A percentile compares a stretch with the other conserved stretches of the same genome.
Conservation (phyloP, 2,888 invertebrate species). For the Chrysotoxum bicinctum region DNA sequence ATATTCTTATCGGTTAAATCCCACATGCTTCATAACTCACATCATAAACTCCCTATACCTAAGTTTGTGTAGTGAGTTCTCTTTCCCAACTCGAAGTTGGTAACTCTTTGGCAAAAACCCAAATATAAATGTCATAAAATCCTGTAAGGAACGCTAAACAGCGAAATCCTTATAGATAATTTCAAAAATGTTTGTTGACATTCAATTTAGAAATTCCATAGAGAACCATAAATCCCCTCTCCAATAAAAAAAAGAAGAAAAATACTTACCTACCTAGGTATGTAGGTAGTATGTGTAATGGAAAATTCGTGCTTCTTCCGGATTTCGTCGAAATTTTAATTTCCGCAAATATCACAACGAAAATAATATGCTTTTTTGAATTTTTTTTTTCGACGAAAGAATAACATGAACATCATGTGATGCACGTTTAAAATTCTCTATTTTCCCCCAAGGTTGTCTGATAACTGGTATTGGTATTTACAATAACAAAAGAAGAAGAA, state of each 20-base stretch:
- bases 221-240: background rate
- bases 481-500: background rate
- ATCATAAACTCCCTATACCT: too few species aligned
- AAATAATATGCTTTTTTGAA: background rate
- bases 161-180: background rate
- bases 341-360: constrained; percentile 41
- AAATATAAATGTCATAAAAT: background rate
- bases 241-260: background rate
- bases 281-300: background rate
- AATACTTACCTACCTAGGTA: background rate
- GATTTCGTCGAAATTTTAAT: constrained; percentile 40
- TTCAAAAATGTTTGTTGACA: constrained; percentile 3
- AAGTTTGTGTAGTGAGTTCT: too few species aligned
- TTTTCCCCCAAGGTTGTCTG: constrained; percentile 14
- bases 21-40: too few species aligned
- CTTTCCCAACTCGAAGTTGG: too few species aligned
- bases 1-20: too few species aligned
- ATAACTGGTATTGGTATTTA: background rate
- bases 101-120: too few species aligned
- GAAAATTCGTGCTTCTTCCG: constrained; percentile 26
- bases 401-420: background rate
- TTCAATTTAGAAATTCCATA: constrained; percentile 22
- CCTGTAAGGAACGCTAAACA: background rate
- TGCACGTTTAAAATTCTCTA: background rate
- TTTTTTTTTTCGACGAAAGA: background rate